Conservation (phyloP, 2,797 vertebrate genomes). For the Yasuhikotakia modesta region DNA sequence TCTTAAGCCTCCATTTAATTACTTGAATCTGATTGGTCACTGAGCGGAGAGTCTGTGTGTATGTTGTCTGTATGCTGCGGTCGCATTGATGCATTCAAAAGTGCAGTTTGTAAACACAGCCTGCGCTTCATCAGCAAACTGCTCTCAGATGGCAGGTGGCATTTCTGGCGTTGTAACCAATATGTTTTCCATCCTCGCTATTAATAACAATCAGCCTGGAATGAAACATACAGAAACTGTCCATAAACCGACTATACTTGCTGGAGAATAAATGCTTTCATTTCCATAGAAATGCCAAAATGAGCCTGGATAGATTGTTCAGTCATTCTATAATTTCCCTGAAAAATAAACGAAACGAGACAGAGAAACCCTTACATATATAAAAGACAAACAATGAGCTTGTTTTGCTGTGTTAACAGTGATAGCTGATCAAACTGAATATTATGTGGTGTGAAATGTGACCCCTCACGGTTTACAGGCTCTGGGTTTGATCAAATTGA, state of each 20-base stretch:
- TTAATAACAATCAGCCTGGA: neutral
- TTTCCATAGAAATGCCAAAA: neutral
- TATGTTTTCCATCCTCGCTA: neutral
- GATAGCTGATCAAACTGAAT: neutral
- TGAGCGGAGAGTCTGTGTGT: neutral
- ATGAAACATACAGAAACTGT: neutral
- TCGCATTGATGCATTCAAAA: neutral
- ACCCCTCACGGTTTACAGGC: neutral
- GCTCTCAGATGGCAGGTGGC: neutral
- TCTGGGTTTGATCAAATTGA: neutral
- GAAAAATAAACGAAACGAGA: neutral
- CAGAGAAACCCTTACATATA: neutral
- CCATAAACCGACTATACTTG: neutral
- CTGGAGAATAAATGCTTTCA: neutral
- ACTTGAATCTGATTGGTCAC: no score
- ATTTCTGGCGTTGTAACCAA: neutral
- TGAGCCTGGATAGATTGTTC: neutral
- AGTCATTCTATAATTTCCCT: neutral
- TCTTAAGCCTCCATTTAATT: no score
- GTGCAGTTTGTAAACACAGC: constrained; percentile 5
- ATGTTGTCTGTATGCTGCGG: neutral
- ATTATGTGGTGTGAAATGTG: neutral
- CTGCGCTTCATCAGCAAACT: constrained; percentile 10
- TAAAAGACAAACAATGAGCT: neutral
- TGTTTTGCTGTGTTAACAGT: neutral